Evolutionary conservation across 2,888 invertebrate genomes (phyloP), one percentile per base, ranked within the genome.

Genomic region (Mythimna pallens): DNA sequence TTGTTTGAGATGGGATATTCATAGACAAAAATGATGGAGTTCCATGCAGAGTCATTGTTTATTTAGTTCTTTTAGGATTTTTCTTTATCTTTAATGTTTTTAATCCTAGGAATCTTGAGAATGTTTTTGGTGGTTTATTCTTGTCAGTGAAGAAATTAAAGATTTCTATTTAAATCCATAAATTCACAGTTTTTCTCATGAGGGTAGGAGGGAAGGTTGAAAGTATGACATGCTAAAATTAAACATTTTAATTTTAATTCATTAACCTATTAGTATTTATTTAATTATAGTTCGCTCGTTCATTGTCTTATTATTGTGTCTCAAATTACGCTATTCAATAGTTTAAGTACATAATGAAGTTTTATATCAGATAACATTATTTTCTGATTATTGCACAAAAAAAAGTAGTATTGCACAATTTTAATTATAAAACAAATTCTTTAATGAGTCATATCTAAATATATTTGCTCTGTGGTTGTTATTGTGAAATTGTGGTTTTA

Each of bases 391-490:
- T 4, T 43, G n/a, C 34, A 22, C 8, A 22, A 7, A 40, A n/a
- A n/a, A 58, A 50, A 7, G 3, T 8, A 25, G 4, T 7, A 63
- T 72, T 73, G 63, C 54, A 55, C 72, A 72, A 72, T 55, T 22
- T 55, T 54, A 43, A 22, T 63, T 62, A 25, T n/a, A 3, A 1
- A n/a, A 20, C 10, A 47, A 22, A 34, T 4, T 65, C 30, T 25
- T 2, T 14, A 14, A 17, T 73, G 72, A 72, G 47, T 73, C 55
- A 73, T 40, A 14, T 34, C 50, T 73, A 57, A 30, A 47, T 0
- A n/a, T 52, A 54, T 3, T 52, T 17, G 2, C 14, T 30, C 3
- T 20, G 12, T 70, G 17, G 12, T 1, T 57, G 8, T 43, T n/a
- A 30, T 40, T 70, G 40, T 25, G 5, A 20, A 2, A 7, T 7